Evolutionary conservation across 37 sponge, comb jelly and placozoan species (phyloP), one percentile per base, ranked within the genome.

Genomic region (Axinella damicornis): DNA sequence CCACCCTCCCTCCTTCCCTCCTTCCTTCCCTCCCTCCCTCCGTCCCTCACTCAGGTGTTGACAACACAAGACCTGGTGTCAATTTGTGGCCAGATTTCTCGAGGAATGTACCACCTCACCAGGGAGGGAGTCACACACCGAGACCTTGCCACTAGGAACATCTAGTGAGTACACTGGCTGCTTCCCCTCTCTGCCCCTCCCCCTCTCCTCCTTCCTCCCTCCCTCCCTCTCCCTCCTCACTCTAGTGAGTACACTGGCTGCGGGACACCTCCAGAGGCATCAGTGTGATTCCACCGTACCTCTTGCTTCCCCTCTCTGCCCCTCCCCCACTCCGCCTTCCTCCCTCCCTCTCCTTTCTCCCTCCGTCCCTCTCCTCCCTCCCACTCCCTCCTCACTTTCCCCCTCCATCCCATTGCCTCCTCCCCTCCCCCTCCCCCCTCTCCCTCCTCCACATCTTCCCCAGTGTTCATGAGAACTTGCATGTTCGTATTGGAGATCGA

Each of bases 51-150:
- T 2, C 65, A 86, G 87, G 46, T 65, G 17, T 63, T 95, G 35
- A 85, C 90, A 17, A 77, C 91, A 5, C 96, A 89, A 53, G 83
- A 92, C 54, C 87, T 95, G 59, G 96, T 95, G 39, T 71, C 57
- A 40, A 74, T 95, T 37, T 68, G 93, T 1, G 81, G 72, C 4
- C 96, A 95, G 90, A 86, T 92, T 12, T 84, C 96, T 36, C 72
- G 96, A 53, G 96, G 96, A 14, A 89, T 95, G 93, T 88, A 92
- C 74, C 96, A 95, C 57, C 80, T 95, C 34, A 89, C 83, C 2
- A 87, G 59, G 76, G 89, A 89, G 53, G 83, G 82, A 9, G 37
- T 81, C 36, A 76, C 79, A 16, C 96, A 95, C 78, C 86, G 67
- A 74, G 96, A 95, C 74, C 72, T 95, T 1, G 96, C 96, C 12